A percentile compares a stretch with the other conserved stretches of the same genome.
Conservation (phyloP, 2,113 vertebrate genomes). For the Cephalopterus ornatus region DNA sequence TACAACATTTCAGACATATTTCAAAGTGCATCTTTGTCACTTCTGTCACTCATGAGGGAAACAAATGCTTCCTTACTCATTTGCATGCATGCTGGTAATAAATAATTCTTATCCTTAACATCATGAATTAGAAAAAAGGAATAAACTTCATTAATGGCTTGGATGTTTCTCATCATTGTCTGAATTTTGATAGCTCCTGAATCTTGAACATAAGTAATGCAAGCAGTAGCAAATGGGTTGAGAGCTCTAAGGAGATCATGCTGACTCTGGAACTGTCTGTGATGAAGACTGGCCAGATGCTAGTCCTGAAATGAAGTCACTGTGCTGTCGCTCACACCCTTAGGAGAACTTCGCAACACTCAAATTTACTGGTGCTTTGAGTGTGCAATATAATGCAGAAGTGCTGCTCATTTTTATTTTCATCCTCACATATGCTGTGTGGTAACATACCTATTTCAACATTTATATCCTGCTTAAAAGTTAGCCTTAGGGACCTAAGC, state of each 20-base stretch:
- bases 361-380: not conserved
- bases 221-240: not conserved
- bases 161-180: not conserved
- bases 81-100: not conserved
- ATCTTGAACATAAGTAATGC: not conserved
- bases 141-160: not conserved
- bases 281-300: not conserved
- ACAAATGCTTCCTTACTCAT: not conserved
- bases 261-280: not conserved
- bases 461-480: not conserved
- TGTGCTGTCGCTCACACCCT: not conserved
- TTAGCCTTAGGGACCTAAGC: not conserved
- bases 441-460: not conserved
- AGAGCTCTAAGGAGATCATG: not conserved
- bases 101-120: not conserved
- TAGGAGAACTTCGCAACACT: not conserved
- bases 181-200: not conserved
- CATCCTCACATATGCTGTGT: not conserved
- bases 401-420: not conserved
- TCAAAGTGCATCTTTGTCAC: not conserved
- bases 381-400: not conserved
- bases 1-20: not conserved
- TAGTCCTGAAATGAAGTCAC: not conserved
- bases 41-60: not conserved
- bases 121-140: not conserved